A percentile compares a stretch with the other conserved stretches of the same genome.
These are phyloP conservation scores for Cheilosia scutellata DNA, from an alignment of 2,888 invertebrate genomes.

Conservation along the genomic window DNA sequence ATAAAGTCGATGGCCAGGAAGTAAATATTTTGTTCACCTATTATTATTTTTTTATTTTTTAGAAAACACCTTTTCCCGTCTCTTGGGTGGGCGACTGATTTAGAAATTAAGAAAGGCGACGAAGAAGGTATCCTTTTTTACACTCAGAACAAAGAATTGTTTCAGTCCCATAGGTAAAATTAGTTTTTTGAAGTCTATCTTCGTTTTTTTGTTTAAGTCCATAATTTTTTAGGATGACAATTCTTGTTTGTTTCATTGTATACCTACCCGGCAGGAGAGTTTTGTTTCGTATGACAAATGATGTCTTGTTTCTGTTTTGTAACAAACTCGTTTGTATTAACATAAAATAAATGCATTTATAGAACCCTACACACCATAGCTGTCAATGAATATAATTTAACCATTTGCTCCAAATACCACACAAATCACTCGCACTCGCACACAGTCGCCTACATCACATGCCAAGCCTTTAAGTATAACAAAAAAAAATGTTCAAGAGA, in stretches of 20 bases:
- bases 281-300: background rate
- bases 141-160: constrained; percentile 18
- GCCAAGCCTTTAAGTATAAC: constrained; percentile 31
- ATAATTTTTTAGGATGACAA: background rate
- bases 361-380: constrained; percentile 1
- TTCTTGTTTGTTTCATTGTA: background rate
- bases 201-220: background rate
- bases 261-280: no score
- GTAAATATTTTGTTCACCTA: constrained; percentile 18
- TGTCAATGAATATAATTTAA: constrained; percentile 10
- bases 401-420: constrained; percentile 61
- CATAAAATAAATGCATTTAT: background rate
- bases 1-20: constrained; percentile 14
- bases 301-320: background rate
- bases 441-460: constrained; percentile 29
- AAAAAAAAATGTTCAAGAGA: constrained; percentile 20
- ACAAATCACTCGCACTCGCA: constrained; percentile 43
- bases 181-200: background rate
- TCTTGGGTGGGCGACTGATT: constrained; percentile 50
- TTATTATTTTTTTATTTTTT: constrained; percentile 4
- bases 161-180: constrained; percentile 1
- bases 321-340: constrained; percentile 25
- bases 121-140: constrained; percentile 33
- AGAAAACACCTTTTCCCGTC: constrained; percentile 10
- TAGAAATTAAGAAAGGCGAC: background rate